Evolutionary conservation across 2,888 invertebrate species (phyloP), one percentile per base, ranked within the genome.

Genomic region (Leucoptera coffeella): DNA sequence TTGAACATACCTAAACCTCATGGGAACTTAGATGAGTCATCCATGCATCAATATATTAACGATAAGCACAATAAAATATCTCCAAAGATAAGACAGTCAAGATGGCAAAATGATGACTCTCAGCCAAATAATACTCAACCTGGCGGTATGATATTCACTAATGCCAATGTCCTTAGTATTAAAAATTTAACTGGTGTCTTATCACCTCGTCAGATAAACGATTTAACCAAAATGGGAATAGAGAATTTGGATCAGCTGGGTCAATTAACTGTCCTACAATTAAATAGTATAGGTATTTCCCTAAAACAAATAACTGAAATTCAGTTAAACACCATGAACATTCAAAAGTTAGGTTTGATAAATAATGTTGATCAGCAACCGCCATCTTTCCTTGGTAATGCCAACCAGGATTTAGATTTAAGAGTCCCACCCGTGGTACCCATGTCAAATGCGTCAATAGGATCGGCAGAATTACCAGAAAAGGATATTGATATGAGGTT

Each of bases 261-360:
- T 33, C 75, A 77, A 41, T 50, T 79, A 29, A 78, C 77, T 23
- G 74, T 78, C 30, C 61, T 74, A 17, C 77, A 78, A 38, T 44
- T 78, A 23, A 77, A 75, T 42, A 73, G 69, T 40, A 71, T 77
- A 37, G 79, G 79, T 9, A 54, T 78, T 27, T 75, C 76, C 4
- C 48, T 77, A 29, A 60, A 62, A 38, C 77, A 78, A 49, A 75
- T 78, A 26, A 72, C 73, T 15, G 78, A 78, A 43, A 76, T 78
- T 35, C 78, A 78, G 41, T 47, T 75, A 29, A 78, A 75, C 47
- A 76, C 77, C 6, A 65, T 74, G 54, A 74, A 65, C 38, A 75
- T 75, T 42, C 72, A 73, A 42, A 74, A 74, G 39, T 45, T 73
- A 39, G 74, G 74, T 28, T 51, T 73, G 31, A 69, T 71, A 31